Evolutionary conservation across 2,888 invertebrate genomes (phyloP).

Genomic region (Thysanoteuthis rhombus): DNA sequence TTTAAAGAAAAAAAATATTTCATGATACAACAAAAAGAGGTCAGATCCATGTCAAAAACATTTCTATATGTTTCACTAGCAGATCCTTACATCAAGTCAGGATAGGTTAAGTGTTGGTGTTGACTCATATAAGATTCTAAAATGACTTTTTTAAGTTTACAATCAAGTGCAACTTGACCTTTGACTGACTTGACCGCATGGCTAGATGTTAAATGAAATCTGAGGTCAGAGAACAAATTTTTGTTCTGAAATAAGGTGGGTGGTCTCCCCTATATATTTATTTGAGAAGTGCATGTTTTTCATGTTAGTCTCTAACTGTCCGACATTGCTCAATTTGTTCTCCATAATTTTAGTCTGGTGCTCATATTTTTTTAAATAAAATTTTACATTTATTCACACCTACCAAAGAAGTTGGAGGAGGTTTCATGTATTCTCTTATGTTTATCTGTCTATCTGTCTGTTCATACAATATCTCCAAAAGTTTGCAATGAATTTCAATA

Average conservation of each 20-base stretch:
- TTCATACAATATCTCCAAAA: too few relatives aligned
- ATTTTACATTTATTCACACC: neutral
- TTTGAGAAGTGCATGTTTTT: neutral
- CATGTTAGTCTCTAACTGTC: neutral
- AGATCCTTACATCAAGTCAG: neutral
- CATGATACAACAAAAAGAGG: neutral
- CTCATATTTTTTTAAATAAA: neutral
- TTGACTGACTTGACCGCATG: neutral
- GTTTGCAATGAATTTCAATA: too few relatives aligned
- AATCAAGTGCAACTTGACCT: neutral
- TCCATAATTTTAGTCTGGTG: neutral
- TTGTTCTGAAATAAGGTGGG: neutral
- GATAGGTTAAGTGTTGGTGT: neutral
- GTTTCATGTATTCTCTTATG: too few relatives aligned
- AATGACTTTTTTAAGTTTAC: neutral
- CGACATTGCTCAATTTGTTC: neutral
- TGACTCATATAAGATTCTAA: neutral
- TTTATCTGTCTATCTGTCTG: too few relatives aligned
- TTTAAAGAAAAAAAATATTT: neutral
- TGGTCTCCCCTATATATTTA: neutral
- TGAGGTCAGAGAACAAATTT: neutral
- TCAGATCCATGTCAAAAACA: neutral
- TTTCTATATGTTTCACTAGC: neutral
- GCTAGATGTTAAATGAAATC: too few relatives aligned
- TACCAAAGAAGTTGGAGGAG: too few relatives aligned